phyloP scores from a whole-genome alignment of 2,797 vertebrate genomes.

The Liparis tanakae region DNA sequence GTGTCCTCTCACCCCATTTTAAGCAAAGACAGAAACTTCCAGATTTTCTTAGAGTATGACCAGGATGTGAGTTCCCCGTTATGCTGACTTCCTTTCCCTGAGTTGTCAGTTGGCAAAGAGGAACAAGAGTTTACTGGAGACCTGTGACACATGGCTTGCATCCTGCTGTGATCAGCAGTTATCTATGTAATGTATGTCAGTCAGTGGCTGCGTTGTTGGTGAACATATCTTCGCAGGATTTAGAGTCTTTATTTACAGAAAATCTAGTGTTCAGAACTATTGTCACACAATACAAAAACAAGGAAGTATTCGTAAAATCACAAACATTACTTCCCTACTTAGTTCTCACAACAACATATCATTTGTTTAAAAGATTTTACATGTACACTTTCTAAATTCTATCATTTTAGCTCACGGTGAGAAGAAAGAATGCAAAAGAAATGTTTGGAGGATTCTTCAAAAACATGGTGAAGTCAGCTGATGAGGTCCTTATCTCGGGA shows the following conservation, averaged over 20 bases:
- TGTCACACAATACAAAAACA: neutral
- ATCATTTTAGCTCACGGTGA: conserved; percentile 88
- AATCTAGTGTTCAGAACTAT: conserved; percentile 1
- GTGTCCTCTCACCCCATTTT: conserved; percentile 92
- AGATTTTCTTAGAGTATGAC: conserved; percentile 97
- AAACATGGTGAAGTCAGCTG: conserved; percentile 95
- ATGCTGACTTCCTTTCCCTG: conserved; percentile 71
- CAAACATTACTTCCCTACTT: conserved; percentile 6
- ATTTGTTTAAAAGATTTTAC: conserved; percentile 7
- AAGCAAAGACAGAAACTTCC: conserved; percentile 96
- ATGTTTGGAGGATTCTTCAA: conserved; percentile 98
- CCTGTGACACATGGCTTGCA: conserved; percentile 64
- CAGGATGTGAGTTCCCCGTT: conserved; percentile 91
- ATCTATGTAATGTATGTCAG: conserved; percentile 49
- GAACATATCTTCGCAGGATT: conserved; percentile 14
- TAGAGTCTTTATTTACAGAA: neutral
- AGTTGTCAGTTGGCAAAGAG: conserved; percentile 63
- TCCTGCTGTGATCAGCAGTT: conserved; percentile 81
- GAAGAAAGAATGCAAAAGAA: conserved; percentile 97
- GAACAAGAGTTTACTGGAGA: conserved; percentile 67
- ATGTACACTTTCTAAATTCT: conserved; percentile 12
- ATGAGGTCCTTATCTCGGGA: conserved; percentile 96
- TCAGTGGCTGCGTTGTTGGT: conserved; percentile 13
- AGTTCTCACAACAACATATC: neutral
- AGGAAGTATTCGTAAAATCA: neutral